A percentile compares a stretch with the other conserved stretches of the same genome.
phyloP scores from a whole-genome alignment of 2,888 invertebrate species.

The Leucophenga maculata region DNA sequence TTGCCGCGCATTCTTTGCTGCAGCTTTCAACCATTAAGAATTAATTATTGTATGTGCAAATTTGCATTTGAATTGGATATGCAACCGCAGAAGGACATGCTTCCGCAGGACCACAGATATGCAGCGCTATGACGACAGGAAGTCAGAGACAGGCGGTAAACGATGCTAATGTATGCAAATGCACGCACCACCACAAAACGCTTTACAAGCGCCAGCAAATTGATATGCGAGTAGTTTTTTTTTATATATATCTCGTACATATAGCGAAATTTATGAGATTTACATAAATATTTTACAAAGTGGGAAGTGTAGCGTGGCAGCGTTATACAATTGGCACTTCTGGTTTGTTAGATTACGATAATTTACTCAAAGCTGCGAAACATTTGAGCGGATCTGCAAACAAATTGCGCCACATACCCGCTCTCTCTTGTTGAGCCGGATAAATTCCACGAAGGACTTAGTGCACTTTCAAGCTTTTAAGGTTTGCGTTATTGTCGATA shows the following conservation, averaged over 20 bases:
- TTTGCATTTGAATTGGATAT: neutral
- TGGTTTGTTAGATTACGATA: constrained; percentile 14
- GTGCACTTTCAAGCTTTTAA: no score
- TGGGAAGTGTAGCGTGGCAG: neutral
- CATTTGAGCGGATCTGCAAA: neutral
- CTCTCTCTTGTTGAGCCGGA: no score
- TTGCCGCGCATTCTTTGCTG: neutral
- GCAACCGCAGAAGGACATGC: neutral
- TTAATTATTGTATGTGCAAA: constrained; percentile 23
- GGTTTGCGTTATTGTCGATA: no score
- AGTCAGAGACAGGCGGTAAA: constrained; percentile 21
- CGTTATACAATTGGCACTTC: neutral
- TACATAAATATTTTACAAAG: constrained; percentile 14
- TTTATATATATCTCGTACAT: neutral
- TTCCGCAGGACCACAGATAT: neutral
- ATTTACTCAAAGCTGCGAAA: neutral
- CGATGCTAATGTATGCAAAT: constrained; percentile 50
- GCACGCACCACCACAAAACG: constrained; percentile 32
- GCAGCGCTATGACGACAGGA: neutral
- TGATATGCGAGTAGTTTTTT: constrained; percentile 7
- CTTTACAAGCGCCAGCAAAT: neutral
- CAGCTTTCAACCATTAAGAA: constrained; percentile 15
- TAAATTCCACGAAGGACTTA: no score
- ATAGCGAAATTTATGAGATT: constrained; percentile 19
- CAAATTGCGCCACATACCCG: no score